Base-by-base conservation (phyloP, 2,888 invertebrate species). In the Axea sp. region DNA sequence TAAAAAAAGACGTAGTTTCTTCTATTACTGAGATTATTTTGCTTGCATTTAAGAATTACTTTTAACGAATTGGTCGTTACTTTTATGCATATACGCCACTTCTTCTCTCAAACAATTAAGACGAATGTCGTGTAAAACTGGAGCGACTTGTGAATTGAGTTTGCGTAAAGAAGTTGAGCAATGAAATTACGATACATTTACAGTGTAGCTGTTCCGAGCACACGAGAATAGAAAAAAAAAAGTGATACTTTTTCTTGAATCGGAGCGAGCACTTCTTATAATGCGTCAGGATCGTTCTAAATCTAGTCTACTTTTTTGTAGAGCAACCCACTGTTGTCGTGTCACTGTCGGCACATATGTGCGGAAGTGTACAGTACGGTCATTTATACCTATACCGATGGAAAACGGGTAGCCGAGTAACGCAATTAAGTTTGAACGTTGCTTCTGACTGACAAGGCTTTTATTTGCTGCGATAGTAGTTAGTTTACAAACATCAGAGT, bases 401-500 rank as follows among this genome's bases (percentile, higher is more conserved):
- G 11, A 33, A 45, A 43, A n/a, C n/a, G n/a, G n/a, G n/a, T n/a
- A n/a, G n/a, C n/a, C n/a, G 24, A 14, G 55, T 33, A 57, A 43
- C 57, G 43, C 33, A 57, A 57, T 57, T 59, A 59, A 59, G 45
- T 59, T 59, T 17, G 24, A 59, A 35, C 45, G 17, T 15, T 33
- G 45, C 35, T 35, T 35, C 17, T 35, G 45, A 45, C 45, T 59
- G 59, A 33, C 59, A 45, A 35, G 35, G 33, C 45, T 35, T 45
- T 33, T 35, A 59, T 33, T 35, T 17, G 26, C 45, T 15, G 8
- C 26, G 24, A 43, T 45, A 35, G 45, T 26, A 59, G 59, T 45
- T 35, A 17, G 24, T 41, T 31, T 57, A 43, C 57, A 43, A 43
- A 57, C 43, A 14, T n/a, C 3, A 30, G 14, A 17, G 41, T 22